Conservation (phyloP, 2,113 vertebrate species). For the Xiphophorus couchianus region DNA sequence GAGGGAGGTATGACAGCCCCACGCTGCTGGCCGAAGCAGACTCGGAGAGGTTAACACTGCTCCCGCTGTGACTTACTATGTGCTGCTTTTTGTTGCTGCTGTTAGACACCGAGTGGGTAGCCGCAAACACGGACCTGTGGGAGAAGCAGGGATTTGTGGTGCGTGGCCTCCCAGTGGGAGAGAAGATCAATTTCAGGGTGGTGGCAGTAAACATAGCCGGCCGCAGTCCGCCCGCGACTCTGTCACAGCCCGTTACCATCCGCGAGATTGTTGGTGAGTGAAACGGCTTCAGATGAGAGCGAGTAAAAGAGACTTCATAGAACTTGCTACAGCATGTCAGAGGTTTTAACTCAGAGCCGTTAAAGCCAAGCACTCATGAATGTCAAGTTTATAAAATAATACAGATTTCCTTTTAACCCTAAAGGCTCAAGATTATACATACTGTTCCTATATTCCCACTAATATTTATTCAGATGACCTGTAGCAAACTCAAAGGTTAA, state of each 20-base stretch:
- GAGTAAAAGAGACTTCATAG: neutral
- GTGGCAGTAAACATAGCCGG: constrained; percentile 87
- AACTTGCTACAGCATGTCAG: neutral
- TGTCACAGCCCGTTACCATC: constrained; percentile 86
- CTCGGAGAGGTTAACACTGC: neutral
- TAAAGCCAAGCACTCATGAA: neutral
- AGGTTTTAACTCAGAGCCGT: neutral
- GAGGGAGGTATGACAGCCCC: constrained; percentile 81
- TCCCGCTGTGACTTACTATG: constrained; percentile 19
- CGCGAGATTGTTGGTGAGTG: constrained; percentile 87
- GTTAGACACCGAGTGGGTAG: constrained; percentile 85
- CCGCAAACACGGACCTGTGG: constrained; percentile 81
- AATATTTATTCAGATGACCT: no score
- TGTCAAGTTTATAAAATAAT: no score
- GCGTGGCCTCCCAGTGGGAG: constrained; percentile 86
- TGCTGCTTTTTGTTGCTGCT: constrained; percentile 12
- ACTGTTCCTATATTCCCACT: no score
- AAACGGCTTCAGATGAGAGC: neutral
- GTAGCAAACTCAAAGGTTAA: no score
- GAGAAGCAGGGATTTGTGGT: constrained; percentile 84
- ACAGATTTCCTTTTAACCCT: no score
- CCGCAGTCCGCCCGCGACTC: constrained; percentile 78
- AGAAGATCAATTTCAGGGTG: constrained; percentile 87
- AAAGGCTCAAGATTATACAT: no score
- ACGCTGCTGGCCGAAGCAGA: neutral